These are phyloP conservation scores for Drosophila malerkotliana DNA, from an alignment of 1,140 invertebrate genomes.

Conservation along the genomic window DNA sequence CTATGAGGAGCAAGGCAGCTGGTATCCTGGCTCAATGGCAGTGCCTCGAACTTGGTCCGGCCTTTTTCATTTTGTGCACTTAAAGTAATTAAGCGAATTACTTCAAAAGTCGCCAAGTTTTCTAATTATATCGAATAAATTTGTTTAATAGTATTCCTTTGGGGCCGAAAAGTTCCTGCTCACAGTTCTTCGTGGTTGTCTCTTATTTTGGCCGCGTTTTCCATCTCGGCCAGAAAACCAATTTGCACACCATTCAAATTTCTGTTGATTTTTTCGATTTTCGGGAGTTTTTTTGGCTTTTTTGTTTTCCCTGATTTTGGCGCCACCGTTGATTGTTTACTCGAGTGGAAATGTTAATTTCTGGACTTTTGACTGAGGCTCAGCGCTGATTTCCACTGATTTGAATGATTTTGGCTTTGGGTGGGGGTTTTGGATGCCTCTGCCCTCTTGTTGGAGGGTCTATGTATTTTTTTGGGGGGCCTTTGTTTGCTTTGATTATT, in stretches of 20 bases:
- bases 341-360: slow-evolving; percentile 80
- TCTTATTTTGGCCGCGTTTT: slow-evolving; percentile 10
- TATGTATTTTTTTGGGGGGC: slow-evolving; percentile 33
- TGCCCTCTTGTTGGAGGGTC: slow-evolving; percentile 3
- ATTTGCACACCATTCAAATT: slow-evolving; percentile 69
- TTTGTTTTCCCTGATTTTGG: slow-evolving; percentile 61
- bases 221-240: slow-evolving; percentile 42
- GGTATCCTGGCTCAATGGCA: slow-evolving; percentile 21
- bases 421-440: slow-evolving; percentile 46
- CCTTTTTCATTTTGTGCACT: slow-evolving; percentile 62
- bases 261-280: slow-evolving; percentile 30
- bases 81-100: slow-evolving; percentile 82
- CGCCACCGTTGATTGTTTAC: slow-evolving; percentile 66
- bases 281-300: slow-evolving; percentile 26
- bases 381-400: slow-evolving; percentile 54
- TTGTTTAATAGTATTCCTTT: slow-evolving; percentile 75
- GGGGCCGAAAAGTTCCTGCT: slow-evolving; percentile 36
- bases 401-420: slow-evolving; percentile 65
- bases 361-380: slow-evolving; percentile 73
- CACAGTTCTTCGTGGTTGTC: slow-evolving; percentile 21
- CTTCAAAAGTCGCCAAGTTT: slow-evolving; percentile 83
- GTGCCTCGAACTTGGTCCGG: slow-evolving; percentile 43
- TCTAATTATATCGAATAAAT: slow-evolving; percentile 83
- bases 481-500: slow-evolving; percentile 72
- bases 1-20: slow-evolving; percentile 4